Conservation (phyloP, 2,888 invertebrate genomes). For the Amblyjoppa proteus region DNA sequence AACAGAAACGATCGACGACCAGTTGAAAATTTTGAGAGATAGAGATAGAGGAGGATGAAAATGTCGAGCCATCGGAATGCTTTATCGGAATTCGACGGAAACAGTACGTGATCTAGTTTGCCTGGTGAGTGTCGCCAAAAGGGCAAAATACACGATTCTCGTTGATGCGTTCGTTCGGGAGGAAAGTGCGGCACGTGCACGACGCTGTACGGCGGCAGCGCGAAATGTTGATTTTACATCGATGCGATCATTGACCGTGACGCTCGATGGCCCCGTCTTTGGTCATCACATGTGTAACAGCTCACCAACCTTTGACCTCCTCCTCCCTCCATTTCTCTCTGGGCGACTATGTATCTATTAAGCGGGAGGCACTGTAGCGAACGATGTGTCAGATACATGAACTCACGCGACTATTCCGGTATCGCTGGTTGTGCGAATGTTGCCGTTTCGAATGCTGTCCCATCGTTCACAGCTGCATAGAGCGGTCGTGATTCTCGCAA, state of each 20-base stretch:
- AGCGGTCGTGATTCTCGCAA: slow-evolving; percentile 17
- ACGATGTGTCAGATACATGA: slow-evolving; percentile 28
- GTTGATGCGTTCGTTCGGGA: slow-evolving; percentile 1
- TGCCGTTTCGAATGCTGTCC: slow-evolving; percentile 36
- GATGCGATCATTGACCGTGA: slow-evolving; percentile 37
- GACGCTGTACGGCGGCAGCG: not conserved
- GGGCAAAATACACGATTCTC: not conserved
- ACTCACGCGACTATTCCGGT: not conserved
- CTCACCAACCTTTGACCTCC: slow-evolving; percentile 38
- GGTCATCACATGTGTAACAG: slow-evolving; percentile 27
- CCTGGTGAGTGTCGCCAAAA: not conserved
- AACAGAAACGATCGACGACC: not conserved
- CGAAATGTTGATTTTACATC: slow-evolving; percentile 30
- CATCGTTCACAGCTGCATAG: slow-evolving; percentile 29
- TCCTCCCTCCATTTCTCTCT: not conserved
- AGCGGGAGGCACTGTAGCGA: slow-evolving; percentile 22
- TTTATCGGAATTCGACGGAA: slow-evolving; percentile 26
- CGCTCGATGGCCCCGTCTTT: slow-evolving; percentile 5
- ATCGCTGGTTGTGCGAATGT: slow-evolving; percentile 32
- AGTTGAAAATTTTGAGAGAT: slow-evolving; percentile 8
- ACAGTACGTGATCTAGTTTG: not conserved
- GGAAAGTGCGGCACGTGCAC: not conserved
- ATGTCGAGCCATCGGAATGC: not conserved
- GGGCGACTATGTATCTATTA: slow-evolving; percentile 1
- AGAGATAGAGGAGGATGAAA: not conserved